Conservation (phyloP, 1,140 invertebrate species). For the Acyrthosiphon pisum region DNA sequence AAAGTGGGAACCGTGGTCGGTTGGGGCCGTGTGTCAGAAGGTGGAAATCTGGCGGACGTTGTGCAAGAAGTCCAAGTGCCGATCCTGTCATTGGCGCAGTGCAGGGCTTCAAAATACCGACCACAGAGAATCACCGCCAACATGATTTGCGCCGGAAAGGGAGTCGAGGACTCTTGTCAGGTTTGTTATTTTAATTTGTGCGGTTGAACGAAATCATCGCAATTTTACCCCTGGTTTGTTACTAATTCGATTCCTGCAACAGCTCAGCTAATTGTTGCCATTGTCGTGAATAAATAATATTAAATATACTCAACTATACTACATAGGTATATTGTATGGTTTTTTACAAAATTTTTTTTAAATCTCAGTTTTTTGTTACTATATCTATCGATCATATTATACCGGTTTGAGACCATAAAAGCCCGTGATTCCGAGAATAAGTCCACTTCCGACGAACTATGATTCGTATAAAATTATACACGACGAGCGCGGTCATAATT, state of each 20-base stretch:
- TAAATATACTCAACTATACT: too few species aligned
- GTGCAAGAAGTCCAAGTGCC: conserved; percentile 86
- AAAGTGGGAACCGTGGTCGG: conserved; percentile 79
- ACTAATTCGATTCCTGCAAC: background rate
- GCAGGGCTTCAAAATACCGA: conserved; percentile 80
- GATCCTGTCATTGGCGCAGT: conserved; percentile 78
- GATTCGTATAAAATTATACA: background rate
- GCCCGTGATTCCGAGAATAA: background rate
- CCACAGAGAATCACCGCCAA: conserved; percentile 80
- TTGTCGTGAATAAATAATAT: too few species aligned
- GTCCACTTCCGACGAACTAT: background rate
- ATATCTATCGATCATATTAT: background rate
- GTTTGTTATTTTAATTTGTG: conserved; percentile 58
- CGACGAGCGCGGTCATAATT: background rate
- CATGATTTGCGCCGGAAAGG: conserved; percentile 80
- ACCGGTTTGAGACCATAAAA: background rate
- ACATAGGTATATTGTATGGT: background rate
- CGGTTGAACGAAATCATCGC: background rate
- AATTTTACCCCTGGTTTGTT: background rate
- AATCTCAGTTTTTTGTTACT: background rate
- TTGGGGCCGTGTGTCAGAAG: conserved; percentile 83
- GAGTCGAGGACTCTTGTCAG: conserved; percentile 82
- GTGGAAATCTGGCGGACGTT: conserved; percentile 77
- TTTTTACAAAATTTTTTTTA: background rate
- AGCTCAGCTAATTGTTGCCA: background rate